Evolutionary conservation across 1,140 invertebrate genomes (phyloP).

Genomic region (Caenorhabditis tropicalis): DNA sequence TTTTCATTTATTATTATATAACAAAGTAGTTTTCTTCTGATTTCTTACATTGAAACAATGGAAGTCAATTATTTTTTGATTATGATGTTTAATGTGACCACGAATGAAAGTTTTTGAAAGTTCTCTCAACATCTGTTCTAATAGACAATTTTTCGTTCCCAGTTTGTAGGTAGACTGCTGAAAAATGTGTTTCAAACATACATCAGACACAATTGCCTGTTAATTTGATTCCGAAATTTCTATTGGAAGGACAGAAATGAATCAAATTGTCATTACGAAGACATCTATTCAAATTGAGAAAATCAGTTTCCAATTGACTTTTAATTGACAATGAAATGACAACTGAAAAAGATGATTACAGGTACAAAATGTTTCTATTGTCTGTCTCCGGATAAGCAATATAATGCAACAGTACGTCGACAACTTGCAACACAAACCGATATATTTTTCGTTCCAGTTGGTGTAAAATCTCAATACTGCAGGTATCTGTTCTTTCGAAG

Average conservation of each 20-base stretch:
- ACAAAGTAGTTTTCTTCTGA: no score
- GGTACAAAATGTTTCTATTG: slow-evolving; percentile 33
- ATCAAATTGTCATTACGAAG: no score
- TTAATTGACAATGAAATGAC: no score
- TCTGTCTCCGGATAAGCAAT: slow-evolving; percentile 11
- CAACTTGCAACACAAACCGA: slow-evolving; percentile 40
- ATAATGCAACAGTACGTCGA: slow-evolving; percentile 30
- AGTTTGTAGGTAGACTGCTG: not conserved
- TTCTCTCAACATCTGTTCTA: not conserved
- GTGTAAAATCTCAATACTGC: slow-evolving; percentile 16
- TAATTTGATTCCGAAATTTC: not conserved
- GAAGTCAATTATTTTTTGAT: not conserved
- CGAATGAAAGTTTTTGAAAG: not conserved
- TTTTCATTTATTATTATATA: no score
- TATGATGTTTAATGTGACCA: not conserved
- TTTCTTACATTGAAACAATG: no score
- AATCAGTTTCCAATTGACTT: no score
- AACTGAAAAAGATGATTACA: no score
- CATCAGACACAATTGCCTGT: not conserved
- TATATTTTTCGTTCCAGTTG: slow-evolving; percentile 32
- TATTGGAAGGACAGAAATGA: not conserved
- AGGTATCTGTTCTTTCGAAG: not conserved
- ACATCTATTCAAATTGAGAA: no score
- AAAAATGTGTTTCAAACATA: not conserved
- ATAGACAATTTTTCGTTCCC: not conserved